These are phyloP conservation scores for Gymnoscopelus braueri DNA, from an alignment of 2,797 vertebrate species.

Conservation along the genomic window DNA sequence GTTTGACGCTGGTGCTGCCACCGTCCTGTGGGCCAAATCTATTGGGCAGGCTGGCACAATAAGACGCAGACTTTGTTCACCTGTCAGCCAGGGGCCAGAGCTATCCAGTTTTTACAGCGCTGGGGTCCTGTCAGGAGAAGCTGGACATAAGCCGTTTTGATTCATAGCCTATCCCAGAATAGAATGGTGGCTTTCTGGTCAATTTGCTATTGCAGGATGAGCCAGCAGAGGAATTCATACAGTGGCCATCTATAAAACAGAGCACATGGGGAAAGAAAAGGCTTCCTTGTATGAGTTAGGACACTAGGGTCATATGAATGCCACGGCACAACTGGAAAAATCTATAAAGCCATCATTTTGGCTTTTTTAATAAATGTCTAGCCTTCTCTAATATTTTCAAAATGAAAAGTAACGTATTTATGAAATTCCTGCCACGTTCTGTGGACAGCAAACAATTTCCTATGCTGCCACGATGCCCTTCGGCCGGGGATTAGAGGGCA, in stretches of 20 bases:
- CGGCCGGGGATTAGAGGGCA: constrained; percentile 81
- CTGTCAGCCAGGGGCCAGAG: constrained; percentile 41
- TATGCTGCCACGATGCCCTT: constrained; percentile 77
- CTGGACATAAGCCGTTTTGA: constrained; percentile 65
- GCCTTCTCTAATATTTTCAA: constrained; percentile 82
- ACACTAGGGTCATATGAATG: constrained; percentile 66
- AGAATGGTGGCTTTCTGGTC: constrained; percentile 72
- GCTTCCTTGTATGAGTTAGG: constrained; percentile 71
- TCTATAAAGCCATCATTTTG: constrained; percentile 83
- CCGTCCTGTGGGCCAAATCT: constrained; percentile 16
- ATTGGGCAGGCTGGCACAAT: constrained; percentile 33
- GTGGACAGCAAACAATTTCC: constrained; percentile 87
- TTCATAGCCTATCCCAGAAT: constrained; percentile 72
- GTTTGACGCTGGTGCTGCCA: constrained; percentile 20
- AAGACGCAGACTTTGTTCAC: constrained; percentile 44
- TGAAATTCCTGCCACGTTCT: constrained; percentile 86
- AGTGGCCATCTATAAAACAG: constrained; percentile 65
- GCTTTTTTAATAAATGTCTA: constrained; percentile 84
- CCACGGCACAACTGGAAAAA: constrained; percentile 74
- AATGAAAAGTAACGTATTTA: constrained; percentile 87
- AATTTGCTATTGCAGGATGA: constrained; percentile 75
- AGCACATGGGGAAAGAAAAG: constrained; percentile 63
- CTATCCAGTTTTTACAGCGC: constrained; percentile 49
- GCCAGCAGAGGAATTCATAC: constrained; percentile 71
- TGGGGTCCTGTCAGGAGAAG: constrained; percentile 48